Conservation (phyloP, 92 coral and sea anemone genomes). For the Meandrina meandrites region DNA sequence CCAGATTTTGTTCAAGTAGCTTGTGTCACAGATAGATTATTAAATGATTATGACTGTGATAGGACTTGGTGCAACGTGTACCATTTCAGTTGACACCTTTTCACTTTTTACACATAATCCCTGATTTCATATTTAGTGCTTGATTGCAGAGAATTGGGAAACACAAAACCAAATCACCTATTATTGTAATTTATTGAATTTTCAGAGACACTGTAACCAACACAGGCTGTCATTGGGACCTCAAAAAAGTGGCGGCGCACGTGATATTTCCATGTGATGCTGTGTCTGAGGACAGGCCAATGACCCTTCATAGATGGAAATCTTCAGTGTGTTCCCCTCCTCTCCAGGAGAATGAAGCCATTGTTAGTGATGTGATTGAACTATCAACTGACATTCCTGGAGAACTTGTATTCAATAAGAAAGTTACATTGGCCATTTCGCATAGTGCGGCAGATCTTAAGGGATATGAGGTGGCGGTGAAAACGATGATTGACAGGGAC, state of each 20-base stretch:
- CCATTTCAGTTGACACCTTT: neutral
- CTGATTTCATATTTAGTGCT: too few relatives aligned
- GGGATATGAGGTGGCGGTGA: constrained; percentile 36
- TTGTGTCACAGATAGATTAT: too few relatives aligned
- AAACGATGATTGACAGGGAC: constrained; percentile 1
- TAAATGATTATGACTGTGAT: too few relatives aligned
- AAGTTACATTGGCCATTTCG: constrained; percentile 19
- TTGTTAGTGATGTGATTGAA: constrained; percentile 54
- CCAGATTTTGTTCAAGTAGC: too few relatives aligned
- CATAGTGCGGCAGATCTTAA: constrained; percentile 26
- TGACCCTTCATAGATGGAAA: constrained; percentile 6
- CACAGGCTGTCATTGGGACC: constrained; percentile 43
- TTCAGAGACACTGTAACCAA: constrained; percentile 17
- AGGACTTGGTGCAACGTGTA: neutral
- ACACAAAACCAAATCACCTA: neutral
- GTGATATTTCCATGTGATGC: constrained; percentile 53
- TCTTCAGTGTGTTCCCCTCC: constrained; percentile 38
- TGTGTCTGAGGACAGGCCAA: constrained; percentile 26
- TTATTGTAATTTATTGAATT: neutral
- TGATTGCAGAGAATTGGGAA: neutral
- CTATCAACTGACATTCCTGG: constrained; percentile 35
- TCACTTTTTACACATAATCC: too few relatives aligned
- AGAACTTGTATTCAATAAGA: constrained; percentile 8
- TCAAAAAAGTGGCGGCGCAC: constrained; percentile 20
- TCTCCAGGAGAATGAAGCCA: constrained; percentile 29